Evolutionary conservation across 2,888 invertebrate genomes (phyloP), one percentile per base, ranked within the genome.

Genomic region (Patella depressa): DNA sequence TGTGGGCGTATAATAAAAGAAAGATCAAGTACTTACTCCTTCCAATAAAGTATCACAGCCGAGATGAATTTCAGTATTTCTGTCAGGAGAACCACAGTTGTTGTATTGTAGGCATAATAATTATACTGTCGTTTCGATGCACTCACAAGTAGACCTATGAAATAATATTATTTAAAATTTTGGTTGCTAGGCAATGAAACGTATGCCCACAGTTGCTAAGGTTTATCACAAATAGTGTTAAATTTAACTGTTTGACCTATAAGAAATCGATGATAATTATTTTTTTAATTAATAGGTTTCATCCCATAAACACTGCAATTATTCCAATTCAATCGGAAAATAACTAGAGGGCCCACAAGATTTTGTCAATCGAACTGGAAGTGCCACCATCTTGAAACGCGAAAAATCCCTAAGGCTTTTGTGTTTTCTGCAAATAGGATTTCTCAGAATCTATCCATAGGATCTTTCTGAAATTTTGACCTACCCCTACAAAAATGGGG

Each of bases 71-170:
- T 98, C 19, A 97, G 92, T 73, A 96, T 93, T 93, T 98, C 98
- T 9, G 97, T 97, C 79, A 97, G 91, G 81, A 98, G 93, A 53
- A 98, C 97, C 65, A 97, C 97, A 24, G 96, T 95, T 11, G 89
- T 89, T 54, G 96, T 96, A 88, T 96, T 97, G 90, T 98, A 98
- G 83, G 94, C 94, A 92, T 98, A 98, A 55, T 93, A 85, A 78
- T 89, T 95, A 90, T 95, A 94, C 74, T 94, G 93, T 83, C 94
- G 94, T 92, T 98, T 97, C 1, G 97, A 97, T 83, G 96, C 96
- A 73, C 96, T 97, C 19, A 98, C 95, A 88, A 98, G 94, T 84
- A 98, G 95, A 88, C 97, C 98, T 98, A 90, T 4, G 93, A 93
- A 81, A 59, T 69, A 72, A 24, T 77, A n/a, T 78, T 53, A 73